These are phyloP conservation scores for Eulacestoma nigropectus DNA, from an alignment of 2,113 vertebrate species.

Conservation along the genomic window DNA sequence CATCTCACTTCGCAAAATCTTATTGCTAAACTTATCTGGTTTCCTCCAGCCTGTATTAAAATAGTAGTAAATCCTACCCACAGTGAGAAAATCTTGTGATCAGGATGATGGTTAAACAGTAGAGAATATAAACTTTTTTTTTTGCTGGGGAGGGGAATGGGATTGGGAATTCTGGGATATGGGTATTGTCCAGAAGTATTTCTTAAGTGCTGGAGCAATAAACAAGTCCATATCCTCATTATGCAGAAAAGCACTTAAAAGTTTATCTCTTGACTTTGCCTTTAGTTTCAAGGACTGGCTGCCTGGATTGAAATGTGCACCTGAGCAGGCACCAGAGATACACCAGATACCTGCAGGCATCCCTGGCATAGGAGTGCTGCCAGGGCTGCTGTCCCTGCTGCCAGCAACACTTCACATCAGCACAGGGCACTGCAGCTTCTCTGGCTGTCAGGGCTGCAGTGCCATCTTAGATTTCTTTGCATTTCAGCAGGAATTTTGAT, in stretches of 20 bases:
- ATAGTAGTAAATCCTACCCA: background rate
- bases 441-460: background rate
- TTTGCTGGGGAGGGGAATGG: background rate
- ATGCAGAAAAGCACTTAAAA: background rate
- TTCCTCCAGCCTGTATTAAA: background rate
- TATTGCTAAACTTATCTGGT: background rate
- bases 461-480: background rate
- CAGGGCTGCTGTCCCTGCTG: background rate
- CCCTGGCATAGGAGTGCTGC: background rate
- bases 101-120: background rate
- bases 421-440: background rate
- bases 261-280: conserved; percentile 9
- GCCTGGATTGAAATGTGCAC: conserved; percentile 9
- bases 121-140: background rate
- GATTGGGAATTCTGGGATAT: background rate
- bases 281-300: conserved; percentile 8
- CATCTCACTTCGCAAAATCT: background rate
- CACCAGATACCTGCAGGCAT: background rate
- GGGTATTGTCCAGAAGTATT: background rate
- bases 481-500: conserved; percentile 13
- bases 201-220: background rate
- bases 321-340: background rate
- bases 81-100: background rate
- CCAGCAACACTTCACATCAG: background rate
- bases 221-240: background rate